These are phyloP conservation scores for Pteromalus puparum DNA, from an alignment of 1,140 invertebrate species.

Conservation along the genomic window DNA sequence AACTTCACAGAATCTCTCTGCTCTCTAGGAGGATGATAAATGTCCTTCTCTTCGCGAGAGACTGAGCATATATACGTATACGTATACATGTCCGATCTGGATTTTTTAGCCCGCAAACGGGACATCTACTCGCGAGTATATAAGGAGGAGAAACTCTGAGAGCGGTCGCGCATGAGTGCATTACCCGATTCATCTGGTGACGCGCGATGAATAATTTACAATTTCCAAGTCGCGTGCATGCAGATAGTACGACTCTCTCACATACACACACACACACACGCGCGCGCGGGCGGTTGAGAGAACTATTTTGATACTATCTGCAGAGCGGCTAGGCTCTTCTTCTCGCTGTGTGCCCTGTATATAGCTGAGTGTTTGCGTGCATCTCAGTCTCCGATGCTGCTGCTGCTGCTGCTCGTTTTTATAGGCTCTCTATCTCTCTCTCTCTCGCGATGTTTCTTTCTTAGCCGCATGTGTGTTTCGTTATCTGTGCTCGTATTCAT, in stretches of 20 bases:
- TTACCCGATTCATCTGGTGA: slow-evolving; percentile 61
- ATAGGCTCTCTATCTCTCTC: neutral
- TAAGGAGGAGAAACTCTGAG: neutral
- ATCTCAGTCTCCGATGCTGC: neutral
- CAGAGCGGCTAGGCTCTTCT: neutral
- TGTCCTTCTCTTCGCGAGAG: neutral
- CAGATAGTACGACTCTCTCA: slow-evolving; percentile 29
- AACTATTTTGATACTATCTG: neutral
- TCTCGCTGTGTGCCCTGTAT: neutral
- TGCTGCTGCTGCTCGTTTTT: neutral
- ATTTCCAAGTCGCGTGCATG: slow-evolving; percentile 56
- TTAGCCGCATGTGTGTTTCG: neutral
- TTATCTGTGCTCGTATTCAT: neutral
- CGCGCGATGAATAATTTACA: slow-evolving; percentile 65
- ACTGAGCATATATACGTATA: too few relatives aligned
- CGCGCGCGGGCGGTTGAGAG: too few relatives aligned
- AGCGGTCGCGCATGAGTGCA: slow-evolving; percentile 55
- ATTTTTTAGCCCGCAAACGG: slow-evolving; percentile 19
- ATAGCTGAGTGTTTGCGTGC: neutral
- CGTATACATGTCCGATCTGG: slow-evolving; percentile 19
- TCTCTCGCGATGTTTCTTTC: neutral
- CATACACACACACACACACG: too few relatives aligned
- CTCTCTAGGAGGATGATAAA: neutral
- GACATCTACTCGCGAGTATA: slow-evolving; percentile 15
- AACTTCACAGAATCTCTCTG: neutral